Conservation (phyloP, 2,888 invertebrate species). For the Polymixis lichenea region DNA sequence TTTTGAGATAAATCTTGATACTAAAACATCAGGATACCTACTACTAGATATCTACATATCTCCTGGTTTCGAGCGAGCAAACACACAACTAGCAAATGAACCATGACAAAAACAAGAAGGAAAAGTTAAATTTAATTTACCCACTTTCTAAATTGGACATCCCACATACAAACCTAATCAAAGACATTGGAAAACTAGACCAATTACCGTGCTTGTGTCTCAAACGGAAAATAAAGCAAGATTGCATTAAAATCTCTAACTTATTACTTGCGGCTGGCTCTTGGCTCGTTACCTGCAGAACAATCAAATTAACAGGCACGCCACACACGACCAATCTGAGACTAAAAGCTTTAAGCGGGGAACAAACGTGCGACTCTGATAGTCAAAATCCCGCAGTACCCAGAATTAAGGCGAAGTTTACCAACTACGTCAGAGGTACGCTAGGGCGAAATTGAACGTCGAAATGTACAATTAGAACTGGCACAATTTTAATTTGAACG, state of each 20-base stretch:
- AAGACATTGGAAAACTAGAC: constrained; percentile 53
- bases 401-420: constrained; percentile 55
- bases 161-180: constrained; percentile 35
- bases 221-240: constrained; percentile 40
- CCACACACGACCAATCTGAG: constrained; percentile 60
- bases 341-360: constrained; percentile 42
- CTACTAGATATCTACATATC: not conserved
- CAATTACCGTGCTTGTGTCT: constrained; percentile 31
- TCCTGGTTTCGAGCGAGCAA: not conserved
- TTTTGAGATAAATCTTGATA: not conserved
- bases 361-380: constrained; percentile 46
- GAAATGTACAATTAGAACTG: constrained; percentile 57
- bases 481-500: constrained; percentile 58
- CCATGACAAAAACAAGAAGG: not conserved
- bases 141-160: constrained; percentile 26
- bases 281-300: constrained; percentile 62
- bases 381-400: constrained; percentile 45
- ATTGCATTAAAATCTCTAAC: constrained; percentile 65
- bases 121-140: constrained; percentile 8
- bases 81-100: not conserved
- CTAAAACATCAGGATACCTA: not conserved
- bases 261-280: constrained; percentile 59
- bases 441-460: constrained; percentile 56
- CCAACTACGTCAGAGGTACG: constrained; percentile 38
- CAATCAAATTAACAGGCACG: constrained; percentile 68